Conservation (phyloP, 2,888 invertebrate species). For the Xestia rhomboidea region DNA sequence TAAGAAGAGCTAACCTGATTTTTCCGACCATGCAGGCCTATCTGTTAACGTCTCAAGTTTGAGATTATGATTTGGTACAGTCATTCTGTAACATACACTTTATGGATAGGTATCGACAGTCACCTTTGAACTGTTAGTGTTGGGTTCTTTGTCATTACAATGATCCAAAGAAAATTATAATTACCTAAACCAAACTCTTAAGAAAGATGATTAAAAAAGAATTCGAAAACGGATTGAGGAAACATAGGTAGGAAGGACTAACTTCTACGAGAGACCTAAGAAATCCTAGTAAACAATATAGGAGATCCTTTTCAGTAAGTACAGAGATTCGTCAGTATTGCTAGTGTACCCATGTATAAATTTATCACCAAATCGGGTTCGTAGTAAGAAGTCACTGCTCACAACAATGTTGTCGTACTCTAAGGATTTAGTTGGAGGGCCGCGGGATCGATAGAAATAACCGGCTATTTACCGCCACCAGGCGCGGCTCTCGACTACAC, state of each 20-base stretch:
- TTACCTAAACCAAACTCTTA: neutral
- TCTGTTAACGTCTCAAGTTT: conserved; percentile 16
- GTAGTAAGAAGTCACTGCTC: conserved; percentile 58
- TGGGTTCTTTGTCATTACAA: neutral
- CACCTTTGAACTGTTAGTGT: neutral
- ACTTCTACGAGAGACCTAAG: neutral
- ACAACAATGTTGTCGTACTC: conserved; percentile 81
- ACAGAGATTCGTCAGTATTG: conserved; percentile 33
- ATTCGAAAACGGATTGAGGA: neutral
- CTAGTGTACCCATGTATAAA: conserved; percentile 37
- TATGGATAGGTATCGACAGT: too few relatives aligned
- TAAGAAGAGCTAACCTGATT: conserved; percentile 26
- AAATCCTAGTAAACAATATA: conserved; percentile 4
- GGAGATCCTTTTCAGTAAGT: neutral
- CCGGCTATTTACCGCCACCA: conserved; percentile 78
- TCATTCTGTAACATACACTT: conserved; percentile 4
- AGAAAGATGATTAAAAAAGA: neutral
- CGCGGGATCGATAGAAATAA: conserved; percentile 84
- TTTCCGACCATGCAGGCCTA: conserved; percentile 31
- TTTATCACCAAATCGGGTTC: conserved; percentile 52
- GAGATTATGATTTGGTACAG: conserved; percentile 19
- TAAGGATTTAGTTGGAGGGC: conserved; percentile 81
- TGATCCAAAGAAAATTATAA: neutral
- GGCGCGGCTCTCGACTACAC: conserved; percentile 64
- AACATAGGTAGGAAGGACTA: neutral